Base-by-base conservation (phyloP, 2,888 invertebrate species). In the Catocala fraxini region DNA sequence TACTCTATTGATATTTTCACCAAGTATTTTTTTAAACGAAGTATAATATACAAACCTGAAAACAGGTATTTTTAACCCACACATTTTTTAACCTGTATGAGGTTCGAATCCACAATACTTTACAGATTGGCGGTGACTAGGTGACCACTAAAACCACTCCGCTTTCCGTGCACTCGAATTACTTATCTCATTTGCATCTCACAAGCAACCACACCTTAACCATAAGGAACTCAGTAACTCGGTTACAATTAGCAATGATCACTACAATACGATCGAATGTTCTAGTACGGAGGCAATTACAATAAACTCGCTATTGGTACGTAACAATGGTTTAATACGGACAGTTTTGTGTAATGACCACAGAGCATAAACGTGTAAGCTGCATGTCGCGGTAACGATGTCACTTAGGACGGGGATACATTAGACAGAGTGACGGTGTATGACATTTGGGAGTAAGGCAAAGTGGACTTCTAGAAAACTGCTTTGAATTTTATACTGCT, bases 331-430 rank as follows among this genome's bases (percentile, higher is more conserved):
- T 73, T 69, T 66, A 71, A 66, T 68, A 70, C 46, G 49, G 52
- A 57, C 56, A 45, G 67, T 48, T 55, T 51, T 55, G 57, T 51
- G 70, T 65, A 74, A 75, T 58, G 58, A 53, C 42, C 33, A 54
- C 15, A n/a, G 62, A 43, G 48, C 63, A 48, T 57, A 62, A 75
- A 69, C 60, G 58, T 67, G 55, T 51, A 43, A 53, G 61, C 51
- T 41, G 62, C 59, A 59, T 76, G 73, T 73, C 63, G 47, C 63
- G 12, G 60, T 76, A 76, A 75, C 69, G 71, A 75, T 71, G 60
- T 59, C 61, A 48, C 13, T 69, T 57, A 73, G 60, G 74, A 1
- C 6, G 0, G 0, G 33, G 52, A 25, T 58, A 74, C 56, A 75
- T 33, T 47, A n/a, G 39, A 45, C 0, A 56, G 34, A 34, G 35